phyloP scores from a whole-genome alignment of 2,888 invertebrate genomes.

The Cataglyphis albicans region DNA sequence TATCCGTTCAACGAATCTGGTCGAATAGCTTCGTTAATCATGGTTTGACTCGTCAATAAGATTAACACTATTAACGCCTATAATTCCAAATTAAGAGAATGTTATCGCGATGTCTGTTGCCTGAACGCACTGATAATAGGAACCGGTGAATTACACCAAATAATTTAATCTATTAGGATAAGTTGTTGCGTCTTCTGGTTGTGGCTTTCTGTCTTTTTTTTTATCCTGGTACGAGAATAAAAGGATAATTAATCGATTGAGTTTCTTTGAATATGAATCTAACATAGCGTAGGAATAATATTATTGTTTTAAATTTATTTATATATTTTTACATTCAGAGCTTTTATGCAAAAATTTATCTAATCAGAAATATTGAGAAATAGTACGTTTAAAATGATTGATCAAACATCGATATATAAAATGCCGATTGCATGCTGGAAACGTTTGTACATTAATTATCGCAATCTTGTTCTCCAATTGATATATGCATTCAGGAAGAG shows the following conservation, averaged over 20 bases:
- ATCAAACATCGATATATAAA: not conserved
- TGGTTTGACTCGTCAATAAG: conserved; percentile 73
- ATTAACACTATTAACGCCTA: conserved; percentile 80
- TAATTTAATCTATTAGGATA: conserved; percentile 80
- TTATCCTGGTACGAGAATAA: not conserved
- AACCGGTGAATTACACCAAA: conserved; percentile 78
- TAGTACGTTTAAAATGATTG: not conserved
- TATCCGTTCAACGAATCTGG: conserved; percentile 70
- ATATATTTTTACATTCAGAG: not conserved
- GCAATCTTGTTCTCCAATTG: conserved; percentile 45
- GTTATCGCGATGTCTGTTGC: conserved; percentile 64
- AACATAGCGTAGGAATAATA: not conserved
- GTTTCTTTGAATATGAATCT: not conserved
- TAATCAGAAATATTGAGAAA: not conserved
- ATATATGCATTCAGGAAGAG: conserved; percentile 35
- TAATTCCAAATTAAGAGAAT: conserved; percentile 78
- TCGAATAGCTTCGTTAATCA: conserved; percentile 76
- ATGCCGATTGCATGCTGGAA: not conserved
- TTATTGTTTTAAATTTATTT: not conserved
- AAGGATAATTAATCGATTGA: not conserved
- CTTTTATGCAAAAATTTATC: not conserved
- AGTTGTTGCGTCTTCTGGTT: conserved; percentile 63
- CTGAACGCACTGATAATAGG: conserved; percentile 62
- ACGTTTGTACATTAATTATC: not conserved
- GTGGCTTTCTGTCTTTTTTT: not conserved